Conservation (phyloP, 2,888 invertebrate genomes). For the Aleiodes leptofemur region DNA sequence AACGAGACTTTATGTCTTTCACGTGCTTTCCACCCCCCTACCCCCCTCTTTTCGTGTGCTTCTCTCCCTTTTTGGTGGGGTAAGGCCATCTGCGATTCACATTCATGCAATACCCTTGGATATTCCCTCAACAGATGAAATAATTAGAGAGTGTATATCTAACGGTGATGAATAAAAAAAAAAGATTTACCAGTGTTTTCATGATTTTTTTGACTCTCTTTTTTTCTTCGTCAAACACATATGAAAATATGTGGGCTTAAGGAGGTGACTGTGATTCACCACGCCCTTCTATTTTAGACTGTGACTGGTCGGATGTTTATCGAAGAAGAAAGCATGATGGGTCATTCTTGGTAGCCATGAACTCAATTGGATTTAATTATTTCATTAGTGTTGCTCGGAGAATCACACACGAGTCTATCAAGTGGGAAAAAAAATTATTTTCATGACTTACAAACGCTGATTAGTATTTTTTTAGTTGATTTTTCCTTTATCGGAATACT, state of each 20-base stretch:
- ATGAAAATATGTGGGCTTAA: background rate
- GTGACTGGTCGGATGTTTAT: conserved; percentile 17
- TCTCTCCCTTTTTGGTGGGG: background rate
- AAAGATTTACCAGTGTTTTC: conserved; percentile 11
- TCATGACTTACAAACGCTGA: background rate
- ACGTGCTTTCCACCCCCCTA: conserved; percentile 52
- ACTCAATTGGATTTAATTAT: conserved; percentile 37
- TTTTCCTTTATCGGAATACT: too few species aligned
- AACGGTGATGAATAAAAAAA: background rate
- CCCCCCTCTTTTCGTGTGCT: conserved; percentile 11
- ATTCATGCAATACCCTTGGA: conserved; percentile 7
- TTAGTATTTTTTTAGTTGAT: too few species aligned
- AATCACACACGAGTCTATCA: conserved; percentile 4
- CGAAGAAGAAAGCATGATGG: conserved; percentile 18
- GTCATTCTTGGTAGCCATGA: conserved; percentile 5
- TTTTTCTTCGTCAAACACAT: background rate
- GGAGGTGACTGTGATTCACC: conserved; percentile 5
- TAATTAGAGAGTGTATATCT: conserved; percentile 8
- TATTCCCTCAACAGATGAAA: conserved; percentile 15
- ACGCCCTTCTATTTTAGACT: background rate
- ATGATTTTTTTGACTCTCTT: background rate
- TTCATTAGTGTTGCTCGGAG: conserved; percentile 2
- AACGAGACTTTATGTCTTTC: conserved; percentile 59
- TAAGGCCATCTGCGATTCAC: background rate
- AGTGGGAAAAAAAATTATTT: background rate